A percentile compares a stretch with the other conserved stretches of the same genome.
These are phyloP conservation scores for Anoplophora glabripennis DNA, from an alignment of 1,140 invertebrate genomes.

Conservation along the genomic window DNA sequence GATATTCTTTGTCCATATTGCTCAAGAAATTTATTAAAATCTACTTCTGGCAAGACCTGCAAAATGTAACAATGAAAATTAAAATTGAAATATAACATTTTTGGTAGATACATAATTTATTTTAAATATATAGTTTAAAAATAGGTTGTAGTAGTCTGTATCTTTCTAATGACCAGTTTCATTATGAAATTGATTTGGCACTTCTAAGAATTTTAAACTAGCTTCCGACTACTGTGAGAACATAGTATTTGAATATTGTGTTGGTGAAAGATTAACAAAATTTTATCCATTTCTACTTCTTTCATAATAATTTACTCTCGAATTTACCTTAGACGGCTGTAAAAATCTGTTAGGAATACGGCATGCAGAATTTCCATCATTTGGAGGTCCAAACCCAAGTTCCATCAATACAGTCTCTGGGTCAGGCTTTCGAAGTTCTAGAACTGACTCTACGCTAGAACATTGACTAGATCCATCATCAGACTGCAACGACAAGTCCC, in stretches of 20 bases:
- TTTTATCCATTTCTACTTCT: constrained; percentile 3
- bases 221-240: not conserved
- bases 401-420: constrained; percentile 71
- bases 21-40: constrained; percentile 46
- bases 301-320: constrained; percentile 2
- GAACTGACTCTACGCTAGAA: constrained; percentile 70
- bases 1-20: constrained; percentile 39
- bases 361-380: constrained; percentile 54
- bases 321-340: constrained; percentile 45
- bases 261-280: not conserved
- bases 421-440: constrained; percentile 69
- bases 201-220: not conserved
- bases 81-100: not conserved
- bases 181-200: not conserved
- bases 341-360: constrained; percentile 64
- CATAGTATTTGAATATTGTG: not conserved
- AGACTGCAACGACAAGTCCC: constrained; percentile 64
- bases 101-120: not conserved
- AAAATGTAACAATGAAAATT: not conserved
- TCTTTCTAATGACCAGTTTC: no score
- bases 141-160: no score
- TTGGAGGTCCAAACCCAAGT: constrained; percentile 66
- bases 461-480: constrained; percentile 66
- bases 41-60: constrained; percentile 43
- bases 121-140: constrained; percentile 4